These are phyloP conservation scores for Oncorhynchus kisutch DNA, from an alignment of 2,113 vertebrate species.

Conservation along the genomic window DNA sequence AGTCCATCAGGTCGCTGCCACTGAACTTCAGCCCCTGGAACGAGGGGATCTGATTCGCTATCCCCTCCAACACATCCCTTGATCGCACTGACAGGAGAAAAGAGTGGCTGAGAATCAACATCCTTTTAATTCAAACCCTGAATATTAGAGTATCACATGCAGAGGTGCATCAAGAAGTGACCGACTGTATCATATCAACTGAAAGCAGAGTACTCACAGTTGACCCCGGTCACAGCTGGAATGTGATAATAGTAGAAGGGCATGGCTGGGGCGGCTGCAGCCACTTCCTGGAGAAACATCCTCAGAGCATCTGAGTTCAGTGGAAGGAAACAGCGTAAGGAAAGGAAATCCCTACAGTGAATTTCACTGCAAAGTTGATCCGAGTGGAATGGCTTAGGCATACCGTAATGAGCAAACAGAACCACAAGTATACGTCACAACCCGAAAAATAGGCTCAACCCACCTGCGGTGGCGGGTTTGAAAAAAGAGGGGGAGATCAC, in stretches of 20 bases:
- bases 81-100: slow-evolving; percentile 73
- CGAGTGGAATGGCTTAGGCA: not conserved
- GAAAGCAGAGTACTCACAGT: slow-evolving; percentile 75
- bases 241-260: slow-evolving; percentile 96
- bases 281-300: slow-evolving; percentile 81
- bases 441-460: slow-evolving; percentile 19
- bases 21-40: slow-evolving; percentile 92
- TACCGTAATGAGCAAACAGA: not conserved
- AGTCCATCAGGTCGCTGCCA: slow-evolving; percentile 84
- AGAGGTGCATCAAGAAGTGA: not conserved
- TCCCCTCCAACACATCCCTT: slow-evolving; percentile 81
- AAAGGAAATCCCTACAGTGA: not conserved
- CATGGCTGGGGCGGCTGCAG: slow-evolving; percentile 76
- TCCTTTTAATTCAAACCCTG: not conserved
- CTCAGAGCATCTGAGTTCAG: slow-evolving; percentile 75
- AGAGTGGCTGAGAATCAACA: not conserved
- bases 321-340: slow-evolving; percentile 5
- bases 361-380: not conserved
- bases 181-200: not conserved
- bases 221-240: slow-evolving; percentile 83
- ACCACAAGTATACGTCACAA: not conserved
- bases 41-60: slow-evolving; percentile 82
- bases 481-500: slow-evolving; percentile 88
- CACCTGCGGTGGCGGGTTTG: slow-evolving; percentile 83
- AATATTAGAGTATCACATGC: not conserved